Evolutionary conservation across 2,113 vertebrate genomes (phyloP), one percentile per base, ranked within the genome.

Genomic region (Cromileptes altivelis): DNA sequence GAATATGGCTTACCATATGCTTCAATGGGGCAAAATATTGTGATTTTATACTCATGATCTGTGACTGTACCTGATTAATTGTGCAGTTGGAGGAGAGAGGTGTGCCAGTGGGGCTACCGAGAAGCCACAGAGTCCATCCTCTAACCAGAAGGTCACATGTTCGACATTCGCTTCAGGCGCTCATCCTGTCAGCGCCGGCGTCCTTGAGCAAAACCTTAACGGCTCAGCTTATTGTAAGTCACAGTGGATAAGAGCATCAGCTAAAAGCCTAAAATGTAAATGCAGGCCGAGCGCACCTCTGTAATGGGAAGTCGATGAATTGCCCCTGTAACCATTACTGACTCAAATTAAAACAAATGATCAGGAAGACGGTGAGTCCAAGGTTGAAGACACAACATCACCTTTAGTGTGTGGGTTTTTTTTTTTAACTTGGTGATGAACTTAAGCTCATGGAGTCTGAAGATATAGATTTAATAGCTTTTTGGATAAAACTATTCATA

Each of bases 231-330:
- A 15, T 75, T 76, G 52, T 27, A 62, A 56, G 58, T 82, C 75
- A 53, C 1, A 23, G 27, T 4, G 18, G 49, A 47, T 60, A 58
- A 81, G 73, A 83, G 73, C 78, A 62, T 86, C 78, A 19, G 82
- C 87, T 84, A 79, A 91, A 89, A 83, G 81, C 70, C 77, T 71
- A 27, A 85, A 86, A 89, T 86, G 79, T 81, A 80, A 86, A 90
- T 89, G 82, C 71, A 5, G 50, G 27, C 49, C 9, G 19, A 72
- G 81, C 67, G 19, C 60, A 57, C 81, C 82, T 19, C 37, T 30
- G 0, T 73, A 82, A 86, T 71, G 78, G 71, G 61, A 86, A 84
- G 75, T 70, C 19, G 49, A 82, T 77, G 81, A 84, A 84, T 76
- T 73, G 53, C 75, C 45, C 69, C 73, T 71, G 76, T 68, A 71